A percentile compares a stretch with the other conserved stretches of the same genome.
Evolutionary conservation across 2,888 invertebrate genomes (phyloP).

Genomic region (Phengaris arion): DNA sequence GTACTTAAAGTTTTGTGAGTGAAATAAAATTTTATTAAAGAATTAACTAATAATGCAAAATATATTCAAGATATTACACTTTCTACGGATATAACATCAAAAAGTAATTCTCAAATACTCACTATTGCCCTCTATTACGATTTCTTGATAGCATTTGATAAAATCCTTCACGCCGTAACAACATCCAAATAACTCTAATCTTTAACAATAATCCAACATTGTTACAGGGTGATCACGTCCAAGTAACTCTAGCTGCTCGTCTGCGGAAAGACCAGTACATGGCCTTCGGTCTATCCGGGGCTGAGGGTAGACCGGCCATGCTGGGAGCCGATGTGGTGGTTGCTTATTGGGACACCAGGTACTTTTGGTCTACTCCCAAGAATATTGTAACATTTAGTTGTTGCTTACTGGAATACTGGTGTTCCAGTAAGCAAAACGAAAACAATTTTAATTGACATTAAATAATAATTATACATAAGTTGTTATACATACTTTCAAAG

Average conservation of each 20-base stretch:
- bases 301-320: conserved; percentile 87
- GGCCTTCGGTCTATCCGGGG: conserved; percentile 91
- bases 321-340: conserved; percentile 91
- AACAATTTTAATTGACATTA: no score
- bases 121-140: not conserved
- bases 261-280: conserved; percentile 92
- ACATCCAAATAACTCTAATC: not conserved
- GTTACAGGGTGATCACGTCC: conserved; percentile 80
- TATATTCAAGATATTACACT: no score
- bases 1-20: no score
- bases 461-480: no score
- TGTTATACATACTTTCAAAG: no score
- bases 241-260: conserved; percentile 87
- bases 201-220: not conserved
- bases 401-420: no score
- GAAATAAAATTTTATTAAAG: no score
- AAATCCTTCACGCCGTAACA: not conserved
- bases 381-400: no score
- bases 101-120: no score
- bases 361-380: not conserved
- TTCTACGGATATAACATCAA: no score
- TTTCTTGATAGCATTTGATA: not conserved
- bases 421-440: no score
- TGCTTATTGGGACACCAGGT: conserved; percentile 80
- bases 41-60: no score